Evolutionary conservation across 2,888 invertebrate species (phyloP).

Genomic region (Linyphia triangularis): DNA sequence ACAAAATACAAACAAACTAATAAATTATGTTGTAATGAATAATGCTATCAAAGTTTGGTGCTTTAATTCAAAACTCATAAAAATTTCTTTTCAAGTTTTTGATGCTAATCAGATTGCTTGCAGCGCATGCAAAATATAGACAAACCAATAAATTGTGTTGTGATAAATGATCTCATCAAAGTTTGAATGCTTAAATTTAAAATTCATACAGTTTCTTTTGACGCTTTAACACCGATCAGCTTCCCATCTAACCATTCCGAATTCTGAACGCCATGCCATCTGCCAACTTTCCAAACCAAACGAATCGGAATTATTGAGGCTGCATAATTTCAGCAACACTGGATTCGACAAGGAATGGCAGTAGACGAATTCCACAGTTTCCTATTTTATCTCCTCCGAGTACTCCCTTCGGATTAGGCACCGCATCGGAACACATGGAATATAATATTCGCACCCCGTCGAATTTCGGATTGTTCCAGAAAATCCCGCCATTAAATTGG

Average conservation of each 20-base stretch:
- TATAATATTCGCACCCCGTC: constrained; percentile 11
- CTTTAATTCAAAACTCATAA: too few relatives aligned
- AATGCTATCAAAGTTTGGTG: too few relatives aligned
- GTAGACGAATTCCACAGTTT: too few relatives aligned
- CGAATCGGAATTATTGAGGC: constrained; percentile 39
- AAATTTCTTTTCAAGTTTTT: too few relatives aligned
- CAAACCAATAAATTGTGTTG: not conserved
- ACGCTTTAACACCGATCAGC: not conserved
- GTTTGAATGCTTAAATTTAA: constrained; percentile 8
- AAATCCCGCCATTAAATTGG: not conserved
- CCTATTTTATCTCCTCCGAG: too few relatives aligned
- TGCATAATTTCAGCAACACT: constrained; percentile 21
- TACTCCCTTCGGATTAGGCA: too few relatives aligned
- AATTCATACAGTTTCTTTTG: not conserved
- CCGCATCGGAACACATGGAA: not conserved
- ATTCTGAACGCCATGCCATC: not conserved
- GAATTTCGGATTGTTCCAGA: not conserved
- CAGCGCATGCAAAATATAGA: not conserved
- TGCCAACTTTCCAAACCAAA: not conserved
- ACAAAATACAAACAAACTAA: too few relatives aligned
- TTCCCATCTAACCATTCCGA: not conserved
- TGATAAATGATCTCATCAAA: too few relatives aligned
- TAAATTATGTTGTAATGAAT: too few relatives aligned
- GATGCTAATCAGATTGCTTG: too few relatives aligned
- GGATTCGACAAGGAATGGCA: too few relatives aligned